Conservation (phyloP, 2,797 vertebrate genomes). For the Anas georgica region DNA sequence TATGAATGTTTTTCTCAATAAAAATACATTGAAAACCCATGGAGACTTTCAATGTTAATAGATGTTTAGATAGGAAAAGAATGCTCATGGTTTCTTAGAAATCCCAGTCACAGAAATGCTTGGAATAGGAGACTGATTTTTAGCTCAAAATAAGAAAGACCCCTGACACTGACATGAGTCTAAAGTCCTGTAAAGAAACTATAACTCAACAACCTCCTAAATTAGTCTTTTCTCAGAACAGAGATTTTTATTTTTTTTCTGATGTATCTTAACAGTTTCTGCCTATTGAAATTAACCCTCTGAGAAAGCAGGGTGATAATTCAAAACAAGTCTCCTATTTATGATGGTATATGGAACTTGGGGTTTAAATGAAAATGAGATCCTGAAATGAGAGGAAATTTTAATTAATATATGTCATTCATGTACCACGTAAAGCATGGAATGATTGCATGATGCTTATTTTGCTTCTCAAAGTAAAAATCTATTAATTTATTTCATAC, state of each 20-base stretch:
- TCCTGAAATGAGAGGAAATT: not conserved
- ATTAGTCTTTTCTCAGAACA: not conserved
- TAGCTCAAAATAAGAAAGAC: not conserved
- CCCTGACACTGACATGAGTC: not conserved
- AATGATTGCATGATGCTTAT: not conserved
- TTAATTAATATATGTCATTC: not conserved
- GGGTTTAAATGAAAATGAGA: not conserved
- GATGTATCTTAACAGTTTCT: not conserved
- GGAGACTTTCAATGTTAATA: not conserved
- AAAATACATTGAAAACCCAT: not conserved
- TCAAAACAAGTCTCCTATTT: not conserved
- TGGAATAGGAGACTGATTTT: not conserved
- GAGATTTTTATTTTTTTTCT: not conserved
- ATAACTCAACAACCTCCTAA: not conserved
- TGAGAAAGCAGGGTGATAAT: not conserved
- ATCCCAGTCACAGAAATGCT: not conserved
- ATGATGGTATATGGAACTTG: not conserved
- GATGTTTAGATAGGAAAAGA: not conserved
- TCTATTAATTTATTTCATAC: not conserved
- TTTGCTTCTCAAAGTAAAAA: not conserved
- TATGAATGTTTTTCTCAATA: not conserved
- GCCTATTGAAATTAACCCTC: not conserved
- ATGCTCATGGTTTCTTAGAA: not conserved
- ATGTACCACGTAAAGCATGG: not conserved
- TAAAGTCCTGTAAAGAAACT: not conserved